A percentile compares a stretch with the other conserved stretches of the same genome.
phyloP scores from a whole-genome alignment of 2,888 invertebrate species.

The Ashinkailepas kermadecensis region DNA sequence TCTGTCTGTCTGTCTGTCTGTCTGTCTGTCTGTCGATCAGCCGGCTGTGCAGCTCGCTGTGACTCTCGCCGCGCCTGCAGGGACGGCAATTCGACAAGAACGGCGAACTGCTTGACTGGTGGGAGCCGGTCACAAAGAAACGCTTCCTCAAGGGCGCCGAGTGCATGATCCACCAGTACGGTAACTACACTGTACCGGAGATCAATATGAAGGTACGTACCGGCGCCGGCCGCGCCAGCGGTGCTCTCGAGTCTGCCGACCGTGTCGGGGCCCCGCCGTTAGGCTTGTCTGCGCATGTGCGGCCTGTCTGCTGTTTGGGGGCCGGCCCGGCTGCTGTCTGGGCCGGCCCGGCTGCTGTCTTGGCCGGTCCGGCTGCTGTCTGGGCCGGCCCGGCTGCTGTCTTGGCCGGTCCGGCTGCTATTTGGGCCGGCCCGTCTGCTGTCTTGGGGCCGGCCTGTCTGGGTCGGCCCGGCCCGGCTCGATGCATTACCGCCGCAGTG shows the following conservation, averaged over 20 bases:
- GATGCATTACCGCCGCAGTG: not conserved
- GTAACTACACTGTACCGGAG: conserved; percentile 74
- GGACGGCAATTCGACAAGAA: conserved; percentile 81
- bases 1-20: no score
- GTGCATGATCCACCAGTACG: conserved; percentile 89
- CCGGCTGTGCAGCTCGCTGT: no score
- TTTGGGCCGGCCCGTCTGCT: not conserved
- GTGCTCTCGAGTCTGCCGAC: no score
- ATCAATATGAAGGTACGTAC: conserved; percentile 61
- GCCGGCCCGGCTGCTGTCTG: no score
- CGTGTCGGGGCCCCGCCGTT: no score
- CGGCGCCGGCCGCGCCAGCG: not conserved
- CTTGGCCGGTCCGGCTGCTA: not conserved
- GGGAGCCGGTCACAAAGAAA: conserved; percentile 73
- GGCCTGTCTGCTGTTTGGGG: no score
- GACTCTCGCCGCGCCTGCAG: conserved; percentile 38
- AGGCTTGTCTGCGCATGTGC: no score
- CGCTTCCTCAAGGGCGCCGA: conserved; percentile 74
- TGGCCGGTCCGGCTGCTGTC: no score
- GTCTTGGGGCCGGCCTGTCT: not conserved
- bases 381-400: not conserved
- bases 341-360: no score
- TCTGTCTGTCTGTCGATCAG: no score
- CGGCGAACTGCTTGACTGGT: conserved; percentile 89
- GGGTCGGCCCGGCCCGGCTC: no score